Conservation (phyloP, 2,797 vertebrate species). For the Acanthurus lineatus region DNA sequence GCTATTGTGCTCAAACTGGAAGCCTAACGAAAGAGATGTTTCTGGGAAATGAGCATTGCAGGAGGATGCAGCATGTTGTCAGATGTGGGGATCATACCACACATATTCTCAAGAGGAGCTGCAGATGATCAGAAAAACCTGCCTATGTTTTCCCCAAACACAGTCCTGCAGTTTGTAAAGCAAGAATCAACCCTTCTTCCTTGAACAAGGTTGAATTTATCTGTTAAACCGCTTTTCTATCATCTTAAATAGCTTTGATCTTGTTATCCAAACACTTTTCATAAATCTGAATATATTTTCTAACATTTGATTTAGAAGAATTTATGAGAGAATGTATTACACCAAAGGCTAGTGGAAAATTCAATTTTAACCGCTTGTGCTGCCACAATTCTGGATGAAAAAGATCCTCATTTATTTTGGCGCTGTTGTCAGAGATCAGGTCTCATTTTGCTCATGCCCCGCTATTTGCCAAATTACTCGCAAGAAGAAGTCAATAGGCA, state of each 20-base stretch:
- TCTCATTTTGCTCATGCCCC: constrained; percentile 55
- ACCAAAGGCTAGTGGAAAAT: constrained; percentile 5
- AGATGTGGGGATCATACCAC: neutral
- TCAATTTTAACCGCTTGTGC: constrained; percentile 19
- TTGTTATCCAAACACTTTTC: constrained; percentile 16
- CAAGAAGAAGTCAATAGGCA: constrained; percentile 69
- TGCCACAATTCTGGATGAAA: constrained; percentile 29
- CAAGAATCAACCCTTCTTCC: neutral
- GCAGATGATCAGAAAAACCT: constrained; percentile 6
- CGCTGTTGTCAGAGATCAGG: constrained; percentile 49
- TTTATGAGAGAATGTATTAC: constrained; percentile 13
- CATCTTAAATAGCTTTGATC: neutral
- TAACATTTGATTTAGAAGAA: constrained; percentile 3
- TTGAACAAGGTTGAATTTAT: neutral
- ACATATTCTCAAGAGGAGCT: constrained; percentile 6
- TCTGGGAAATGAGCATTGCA: constrained; percentile 34
- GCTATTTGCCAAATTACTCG: constrained; percentile 68
- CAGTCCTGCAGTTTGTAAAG: neutral
- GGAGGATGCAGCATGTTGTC: neutral
- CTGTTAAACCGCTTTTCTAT: neutral
- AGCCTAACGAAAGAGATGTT: constrained; percentile 51
- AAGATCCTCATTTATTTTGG: constrained; percentile 46
- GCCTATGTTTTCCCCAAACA: neutral
- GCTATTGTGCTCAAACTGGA: constrained; percentile 53
- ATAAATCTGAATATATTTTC: constrained; percentile 14